Conservation (phyloP, 2,797 vertebrate species). For the Argya squamiceps region DNA sequence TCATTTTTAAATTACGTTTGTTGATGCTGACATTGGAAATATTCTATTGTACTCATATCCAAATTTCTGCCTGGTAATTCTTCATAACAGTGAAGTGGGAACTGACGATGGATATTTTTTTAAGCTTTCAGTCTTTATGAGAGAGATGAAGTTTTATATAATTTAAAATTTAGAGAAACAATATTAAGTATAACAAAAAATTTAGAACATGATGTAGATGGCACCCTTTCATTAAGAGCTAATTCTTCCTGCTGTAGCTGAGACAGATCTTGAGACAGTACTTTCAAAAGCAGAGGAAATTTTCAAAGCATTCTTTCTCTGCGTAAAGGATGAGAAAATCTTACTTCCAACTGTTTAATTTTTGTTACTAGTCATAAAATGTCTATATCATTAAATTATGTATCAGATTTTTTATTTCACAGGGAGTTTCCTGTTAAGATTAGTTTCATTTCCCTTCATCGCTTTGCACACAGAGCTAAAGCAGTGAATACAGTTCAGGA, state of each 20-base stretch:
- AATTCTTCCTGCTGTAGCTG: not conserved
- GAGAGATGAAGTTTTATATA: not conserved
- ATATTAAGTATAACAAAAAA: not conserved
- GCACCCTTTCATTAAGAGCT: not conserved
- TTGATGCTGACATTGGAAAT: not conserved
- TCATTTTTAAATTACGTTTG: not conserved
- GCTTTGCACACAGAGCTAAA: not conserved
- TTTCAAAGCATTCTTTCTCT: not conserved
- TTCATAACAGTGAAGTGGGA: not conserved
- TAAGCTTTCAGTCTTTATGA: not conserved
- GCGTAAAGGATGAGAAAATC: not conserved
- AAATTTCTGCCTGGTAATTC: not conserved
- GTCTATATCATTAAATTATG: not conserved
- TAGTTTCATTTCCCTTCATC: not conserved
- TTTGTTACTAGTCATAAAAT: not conserved
- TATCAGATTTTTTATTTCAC: not conserved
- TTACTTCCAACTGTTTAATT: not conserved
- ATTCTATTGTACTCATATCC: not conserved
- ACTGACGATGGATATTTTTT: not conserved
- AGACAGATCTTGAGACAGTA: not conserved
- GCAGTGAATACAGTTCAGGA: not conserved
- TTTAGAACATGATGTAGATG: not conserved
- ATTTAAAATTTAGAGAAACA: not conserved
- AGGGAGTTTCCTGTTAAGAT: not conserved
- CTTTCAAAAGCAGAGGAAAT: not conserved